These are phyloP conservation scores for Ceuthmochares aereus DNA, from an alignment of 2,113 vertebrate species.

Conservation along the genomic window DNA sequence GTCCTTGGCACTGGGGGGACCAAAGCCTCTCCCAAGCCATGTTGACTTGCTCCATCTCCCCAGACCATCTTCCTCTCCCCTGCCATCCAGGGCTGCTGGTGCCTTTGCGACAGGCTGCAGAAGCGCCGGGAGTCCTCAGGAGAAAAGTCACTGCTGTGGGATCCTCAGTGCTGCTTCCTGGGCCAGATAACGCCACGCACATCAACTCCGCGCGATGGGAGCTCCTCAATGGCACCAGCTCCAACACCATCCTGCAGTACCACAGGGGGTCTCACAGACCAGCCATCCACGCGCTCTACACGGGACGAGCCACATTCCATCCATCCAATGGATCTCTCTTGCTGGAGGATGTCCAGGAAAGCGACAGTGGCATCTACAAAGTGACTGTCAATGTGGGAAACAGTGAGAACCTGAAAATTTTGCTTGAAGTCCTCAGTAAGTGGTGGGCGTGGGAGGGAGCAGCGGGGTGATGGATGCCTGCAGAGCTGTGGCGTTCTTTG, in stretches of 20 bases:
- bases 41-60: not conserved
- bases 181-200: accelerated
- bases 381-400: not conserved
- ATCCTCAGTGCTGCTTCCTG: not conserved
- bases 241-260: not conserved
- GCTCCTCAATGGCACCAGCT: not conserved
- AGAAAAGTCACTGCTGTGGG: not conserved
- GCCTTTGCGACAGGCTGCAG: not conserved
- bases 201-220: not conserved
- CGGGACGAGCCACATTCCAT: not conserved
- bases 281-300: accelerated
- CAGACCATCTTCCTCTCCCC: not conserved
- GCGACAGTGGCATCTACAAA: constrained; percentile 41
- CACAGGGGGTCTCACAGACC: accelerated
- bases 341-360: constrained; percentile 14
- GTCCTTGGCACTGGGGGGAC: not conserved
- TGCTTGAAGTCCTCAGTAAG: constrained; percentile 56
- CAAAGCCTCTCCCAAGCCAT: not conserved
- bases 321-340: not conserved
- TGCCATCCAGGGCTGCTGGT: not conserved
- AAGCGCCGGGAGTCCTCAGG: accelerated
- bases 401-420: not conserved
- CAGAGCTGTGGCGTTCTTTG: accelerated
- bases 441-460: not conserved
- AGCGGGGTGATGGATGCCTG: accelerated